Base-by-base conservation (phyloP, 2,113 vertebrate genomes). In the Marmota monax region DNA sequence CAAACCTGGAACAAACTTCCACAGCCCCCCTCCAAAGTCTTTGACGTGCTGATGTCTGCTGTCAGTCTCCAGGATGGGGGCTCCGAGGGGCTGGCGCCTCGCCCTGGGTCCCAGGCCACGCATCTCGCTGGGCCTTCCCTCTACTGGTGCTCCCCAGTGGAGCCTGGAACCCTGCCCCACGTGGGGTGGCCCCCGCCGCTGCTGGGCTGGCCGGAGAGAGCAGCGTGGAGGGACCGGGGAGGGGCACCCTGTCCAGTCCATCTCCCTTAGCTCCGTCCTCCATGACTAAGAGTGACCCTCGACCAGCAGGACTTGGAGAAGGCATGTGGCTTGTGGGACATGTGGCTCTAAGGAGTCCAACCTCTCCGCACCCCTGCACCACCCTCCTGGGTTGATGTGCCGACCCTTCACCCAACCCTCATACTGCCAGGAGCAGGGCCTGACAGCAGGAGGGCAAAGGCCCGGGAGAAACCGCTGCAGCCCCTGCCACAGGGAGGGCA, bases 221-320 rank as follows among this genome's bases (percentile, higher is more conserved):
- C 8, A 9, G 29, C 0, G 0, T 18, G 14, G 70, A 12, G 25
- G 17, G 2, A 9, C 4, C 0, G 3, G 61, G 61, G 61, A 63
- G 61, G 9, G 22, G 23, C 9, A 23, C 14, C 27, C n/a, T 10
- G 7, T 8, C 5, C 48, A 6, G 9, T 32, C 20, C 23, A 0
- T 34, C 51, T 63, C 61, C 42, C 42, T 56, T 13, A 27, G 20
- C 61, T 51, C 69, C 61, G 27, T n/a, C 61, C 73, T 23, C 17
- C 63, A 37, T 6, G 85, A 65, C 45, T 18, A 20, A n/a, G 77
- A 51, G 23, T 10, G 13, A n/a, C 25, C 74, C 22, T 11, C 45
- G 27, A 58, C 58, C 12, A 3, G 48, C 4, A 9, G 27, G 69
- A 14, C 13, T 27, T 48, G 27, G 6, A 45, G 34, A 18, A 9